Conservation (phyloP, 2,113 vertebrate genomes). For the Odontesthes bonariensis region DNA sequence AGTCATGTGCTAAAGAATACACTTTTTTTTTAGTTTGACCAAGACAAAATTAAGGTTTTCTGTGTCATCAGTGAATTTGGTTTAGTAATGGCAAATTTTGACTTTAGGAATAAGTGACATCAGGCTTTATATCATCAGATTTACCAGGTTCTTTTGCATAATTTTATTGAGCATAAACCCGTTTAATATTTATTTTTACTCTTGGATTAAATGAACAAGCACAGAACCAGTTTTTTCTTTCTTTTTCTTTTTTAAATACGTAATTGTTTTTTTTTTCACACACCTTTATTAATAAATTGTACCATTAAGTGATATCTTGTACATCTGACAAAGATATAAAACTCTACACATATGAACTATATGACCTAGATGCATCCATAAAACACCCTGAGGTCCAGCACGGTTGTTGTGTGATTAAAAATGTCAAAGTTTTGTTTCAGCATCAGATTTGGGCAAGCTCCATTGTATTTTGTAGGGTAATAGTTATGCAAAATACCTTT, state of each 20-base stretch:
- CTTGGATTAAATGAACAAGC: too few relatives aligned
- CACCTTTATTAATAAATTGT: too few relatives aligned
- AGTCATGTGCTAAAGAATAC: not conserved
- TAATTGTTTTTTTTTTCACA: too few relatives aligned
- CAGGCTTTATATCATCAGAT: not conserved
- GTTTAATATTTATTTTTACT: too few relatives aligned
- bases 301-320: too few relatives aligned
- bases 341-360: not conserved
- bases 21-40: not conserved
- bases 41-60: too few relatives aligned
- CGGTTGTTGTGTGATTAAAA: not conserved
- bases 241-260: too few relatives aligned
- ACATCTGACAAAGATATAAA: not conserved
- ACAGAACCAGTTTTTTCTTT: too few relatives aligned
- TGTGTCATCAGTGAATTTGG: too few relatives aligned
- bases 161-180: too few relatives aligned
- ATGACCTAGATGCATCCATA: not conserved
- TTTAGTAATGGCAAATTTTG: too few relatives aligned
- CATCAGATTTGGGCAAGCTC: constrained; percentile 5
- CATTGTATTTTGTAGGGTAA: constrained; percentile 23
- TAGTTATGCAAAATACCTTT: constrained; percentile 57
- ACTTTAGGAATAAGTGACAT: not conserved
- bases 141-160: too few relatives aligned
- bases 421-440: constrained; percentile 6
- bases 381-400: not conserved